A percentile compares a stretch with the other conserved stretches of the same genome.
Conservation (phyloP, 2,113 vertebrate genomes). For the Rhynchomys soricoides region DNA sequence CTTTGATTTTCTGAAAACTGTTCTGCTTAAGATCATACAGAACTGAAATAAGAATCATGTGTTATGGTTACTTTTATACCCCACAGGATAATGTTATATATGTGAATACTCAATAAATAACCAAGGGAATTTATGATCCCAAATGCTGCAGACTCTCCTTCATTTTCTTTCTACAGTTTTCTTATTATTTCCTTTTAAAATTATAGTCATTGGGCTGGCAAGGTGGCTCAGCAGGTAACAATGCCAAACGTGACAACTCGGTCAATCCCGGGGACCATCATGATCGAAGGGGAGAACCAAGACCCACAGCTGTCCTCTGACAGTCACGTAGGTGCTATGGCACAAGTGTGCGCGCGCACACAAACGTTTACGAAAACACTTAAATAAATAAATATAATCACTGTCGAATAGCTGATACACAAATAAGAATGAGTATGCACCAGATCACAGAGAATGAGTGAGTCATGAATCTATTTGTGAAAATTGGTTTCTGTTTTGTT, state of each 20-base stretch:
- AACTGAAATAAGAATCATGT: background rate
- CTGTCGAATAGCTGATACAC: background rate
- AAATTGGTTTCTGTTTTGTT: background rate
- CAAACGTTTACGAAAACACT: background rate
- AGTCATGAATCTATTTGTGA: background rate
- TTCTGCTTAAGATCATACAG: background rate
- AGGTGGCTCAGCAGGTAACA: background rate
- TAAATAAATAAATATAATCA: background rate
- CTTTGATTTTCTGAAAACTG: conserved; percentile 3
- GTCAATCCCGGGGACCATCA: background rate
- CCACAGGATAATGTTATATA: background rate
- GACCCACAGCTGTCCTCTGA: background rate
- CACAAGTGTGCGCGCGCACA: background rate
- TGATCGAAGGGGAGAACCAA: background rate
- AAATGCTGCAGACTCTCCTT: background rate
- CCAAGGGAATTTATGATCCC: conserved; percentile 2
- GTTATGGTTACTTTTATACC: background rate
- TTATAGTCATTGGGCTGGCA: background rate
- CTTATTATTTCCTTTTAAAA: conserved; percentile 2
- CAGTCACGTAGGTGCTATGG: background rate
- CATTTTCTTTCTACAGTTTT: background rate
- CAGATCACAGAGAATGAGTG: background rate
- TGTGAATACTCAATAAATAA: background rate
- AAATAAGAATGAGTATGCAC: background rate
- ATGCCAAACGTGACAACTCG: background rate